Base-by-base conservation (phyloP, 2,888 invertebrate species). In the Nesidiocoris tenuis region DNA sequence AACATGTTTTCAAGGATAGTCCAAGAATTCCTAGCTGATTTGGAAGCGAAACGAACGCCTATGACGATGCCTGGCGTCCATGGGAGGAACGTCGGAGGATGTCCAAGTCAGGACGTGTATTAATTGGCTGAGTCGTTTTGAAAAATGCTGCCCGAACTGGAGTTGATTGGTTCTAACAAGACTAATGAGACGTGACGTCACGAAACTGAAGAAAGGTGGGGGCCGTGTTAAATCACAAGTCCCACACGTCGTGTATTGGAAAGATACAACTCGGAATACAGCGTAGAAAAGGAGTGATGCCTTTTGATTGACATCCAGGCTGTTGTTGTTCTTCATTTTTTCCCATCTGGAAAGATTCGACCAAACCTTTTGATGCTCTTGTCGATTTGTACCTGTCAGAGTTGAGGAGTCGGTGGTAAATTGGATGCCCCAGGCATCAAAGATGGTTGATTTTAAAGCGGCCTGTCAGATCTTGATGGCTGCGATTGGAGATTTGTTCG, bases 91-190 rank as follows among this genome's bases (percentile, higher is more conserved):
- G 54, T 22, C 67, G 72, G 57, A 64, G 63, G 67, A 75, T 78
- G 71, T 76, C 66, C 76, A 76, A 24, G 74, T 61, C 39, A 61
- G 57, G 77, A 78, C 75, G 77, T 78, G 78, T 78, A 78, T 78
- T 78, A 78, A 78, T 78, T 78, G 78, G 78, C 66, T 55, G 68
- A 59, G 76, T 56, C 66, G 25, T 56, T 71, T 77, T 78, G 78
- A 78, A 78, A 78, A 78, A 78, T 78, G 78, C 57, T 64, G 63
- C 61, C 74, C 65, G 76, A 71, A 67, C 72, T 68, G 66, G 67
- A 71, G 75, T 78, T 78, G 78, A 78, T 78, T 78, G 78, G 78
- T 78, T 78, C 72, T 76, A 78, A 75, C 72, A 78, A 78, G 78
- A 78, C 78, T 78, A 78, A 78, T 78, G 78, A 77, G 74, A 23